Base-by-base conservation (phyloP, 1,140 invertebrate species). In the Microplitis demolitor region DNA sequence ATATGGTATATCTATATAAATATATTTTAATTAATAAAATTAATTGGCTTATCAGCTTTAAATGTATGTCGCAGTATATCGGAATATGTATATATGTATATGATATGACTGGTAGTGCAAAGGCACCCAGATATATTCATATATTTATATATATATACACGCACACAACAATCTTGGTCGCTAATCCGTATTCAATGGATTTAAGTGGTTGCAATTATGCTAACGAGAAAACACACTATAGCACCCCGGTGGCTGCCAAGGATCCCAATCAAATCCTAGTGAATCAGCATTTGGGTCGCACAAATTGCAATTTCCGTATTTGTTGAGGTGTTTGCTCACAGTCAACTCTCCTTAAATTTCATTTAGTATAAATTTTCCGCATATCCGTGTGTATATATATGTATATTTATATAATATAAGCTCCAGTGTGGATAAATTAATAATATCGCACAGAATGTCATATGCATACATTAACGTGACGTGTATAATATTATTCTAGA, bases 171-270 rank as follows among this genome's bases (percentile, higher is more conserved):
- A 39, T 53, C 45, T 67, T 45, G 58, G 69, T 68, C 50, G 69
- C 75, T 77, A 78, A 82, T 80, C 76, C 79, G 67, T 76, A 74
- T 81, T 76, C 81, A 81, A 82, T 82, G 82, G 79, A 80, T 82
- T 82, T 77, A 75, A 82, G 81, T 82, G 80, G 77, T 80, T 80
- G 79, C 78, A 82, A 82, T 82, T 82, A 82, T 81, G 79, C 79
- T 81, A 80, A 82, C 80, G 76, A 82, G 77, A 78, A 76, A 76
- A 74, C 74, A 76, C 71, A 56, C 77, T 74, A 45, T 45, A 66
- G 66, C 76, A 72, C 77, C 78, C 79, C 50, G 74, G 50, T 60
- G 56, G 69, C 69, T 58, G 37, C 37, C 66, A 63, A 64, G 50
- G 58, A 70, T 69, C 63, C 63, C 63, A 67, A 53, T 56, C 58